phyloP scores from a whole-genome alignment of 2,797 vertebrate species.

The Paguma larvata region DNA sequence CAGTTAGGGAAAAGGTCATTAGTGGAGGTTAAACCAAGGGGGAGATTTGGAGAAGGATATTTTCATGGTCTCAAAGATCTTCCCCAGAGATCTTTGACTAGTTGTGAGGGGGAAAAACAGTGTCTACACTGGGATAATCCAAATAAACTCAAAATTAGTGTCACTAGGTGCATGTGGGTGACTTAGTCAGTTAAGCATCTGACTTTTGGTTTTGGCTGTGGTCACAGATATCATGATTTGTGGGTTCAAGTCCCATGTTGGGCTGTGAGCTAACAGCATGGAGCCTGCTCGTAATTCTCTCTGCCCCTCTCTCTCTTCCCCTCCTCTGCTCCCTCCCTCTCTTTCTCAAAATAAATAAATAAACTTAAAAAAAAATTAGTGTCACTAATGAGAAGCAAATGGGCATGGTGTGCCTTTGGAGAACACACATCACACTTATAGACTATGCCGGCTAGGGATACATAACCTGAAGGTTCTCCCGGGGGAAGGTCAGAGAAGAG shows the following conservation, averaged over 20 bases:
- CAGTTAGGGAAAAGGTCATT: background rate
- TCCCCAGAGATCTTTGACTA: background rate
- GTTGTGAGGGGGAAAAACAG: background rate
- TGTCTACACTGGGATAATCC: background rate
- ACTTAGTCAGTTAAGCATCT: too few relatives aligned
- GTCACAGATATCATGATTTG: too few relatives aligned
- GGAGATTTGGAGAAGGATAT: background rate
- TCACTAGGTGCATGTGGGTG: background rate
- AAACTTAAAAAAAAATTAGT: background rate
- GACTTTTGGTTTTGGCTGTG: too few relatives aligned
- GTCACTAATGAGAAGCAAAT: background rate
- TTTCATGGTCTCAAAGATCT: constrained; percentile 6
- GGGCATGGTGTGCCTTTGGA: background rate
- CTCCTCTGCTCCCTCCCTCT: too few relatives aligned
- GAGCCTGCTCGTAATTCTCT: too few relatives aligned
- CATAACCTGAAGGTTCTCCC: background rate
- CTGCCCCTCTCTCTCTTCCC: too few relatives aligned
- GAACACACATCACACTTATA: background rate
- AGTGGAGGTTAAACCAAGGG: background rate
- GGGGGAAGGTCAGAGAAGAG: background rate
- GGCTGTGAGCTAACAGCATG: too few relatives aligned
- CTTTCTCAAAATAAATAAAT: too few relatives aligned
- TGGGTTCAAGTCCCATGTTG: too few relatives aligned
- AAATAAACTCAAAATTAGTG: background rate
- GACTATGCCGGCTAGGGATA: background rate